Conservation (phyloP, 2,113 vertebrate species). For the Mesocricetus auratus region DNA sequence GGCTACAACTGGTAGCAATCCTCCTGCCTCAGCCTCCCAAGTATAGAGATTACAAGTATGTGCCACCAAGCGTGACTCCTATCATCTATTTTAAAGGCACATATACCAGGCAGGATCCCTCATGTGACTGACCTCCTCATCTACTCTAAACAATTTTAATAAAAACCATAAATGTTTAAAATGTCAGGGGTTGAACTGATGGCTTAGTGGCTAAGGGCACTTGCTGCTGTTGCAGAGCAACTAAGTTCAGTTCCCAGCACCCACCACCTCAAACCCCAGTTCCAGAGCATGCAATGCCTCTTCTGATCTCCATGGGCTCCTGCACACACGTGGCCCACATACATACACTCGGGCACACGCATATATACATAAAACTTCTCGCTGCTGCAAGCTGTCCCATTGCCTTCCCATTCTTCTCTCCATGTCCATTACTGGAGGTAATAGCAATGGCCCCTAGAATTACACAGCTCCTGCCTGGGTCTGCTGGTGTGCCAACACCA, state of each 20-base stretch:
- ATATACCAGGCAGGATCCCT: not conserved
- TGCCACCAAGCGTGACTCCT: not conserved
- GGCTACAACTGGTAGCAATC: not conserved
- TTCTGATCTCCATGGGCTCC: not conserved
- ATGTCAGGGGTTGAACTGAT: not conserved
- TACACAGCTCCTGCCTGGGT: too few relatives aligned
- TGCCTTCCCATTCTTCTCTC: not conserved
- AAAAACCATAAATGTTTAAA: not conserved
- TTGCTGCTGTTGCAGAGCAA: not conserved
- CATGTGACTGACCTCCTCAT: not conserved
- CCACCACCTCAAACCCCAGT: not conserved
- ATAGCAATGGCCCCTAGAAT: not conserved
- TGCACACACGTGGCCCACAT: not conserved
- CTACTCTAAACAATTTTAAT: not conserved
- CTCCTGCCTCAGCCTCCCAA: not conserved
- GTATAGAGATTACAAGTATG: not conserved
- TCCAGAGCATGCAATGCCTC: not conserved
- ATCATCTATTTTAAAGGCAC: not conserved
- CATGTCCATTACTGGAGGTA: not conserved
- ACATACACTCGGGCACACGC: not conserved
- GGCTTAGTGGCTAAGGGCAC: not conserved
- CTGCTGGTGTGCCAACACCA: not conserved
- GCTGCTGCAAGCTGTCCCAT: not conserved
- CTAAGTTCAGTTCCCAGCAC: not conserved
- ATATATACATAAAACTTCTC: not conserved